Evolutionary conservation across 2,113 vertebrate species (phyloP), one percentile per base, ranked within the genome.

Genomic region (Otocyon megalotis): DNA sequence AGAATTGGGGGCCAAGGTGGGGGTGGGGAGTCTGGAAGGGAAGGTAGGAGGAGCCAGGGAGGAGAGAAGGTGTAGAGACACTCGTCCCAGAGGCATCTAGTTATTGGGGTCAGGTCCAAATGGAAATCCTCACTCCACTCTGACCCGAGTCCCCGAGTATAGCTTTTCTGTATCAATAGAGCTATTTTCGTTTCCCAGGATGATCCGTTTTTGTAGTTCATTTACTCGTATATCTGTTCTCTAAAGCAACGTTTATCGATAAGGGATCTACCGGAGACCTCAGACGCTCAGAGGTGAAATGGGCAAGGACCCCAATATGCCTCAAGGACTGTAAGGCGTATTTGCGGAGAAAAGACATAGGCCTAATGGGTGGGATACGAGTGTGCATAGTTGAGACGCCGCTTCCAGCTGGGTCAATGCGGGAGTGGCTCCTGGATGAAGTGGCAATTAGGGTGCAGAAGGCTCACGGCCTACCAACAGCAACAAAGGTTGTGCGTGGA

Each of bases 401-500:
- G 22, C 26, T 93, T 91, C 32, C 24, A 26, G 82, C 35, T 14
- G 4, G 87, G 35, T 63, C 35, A 90, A 82, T 77, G 83, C 48
- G 62, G n/a, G 80, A 74, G 13, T 0, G 15, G 88, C 24, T 63
- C 86, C 89, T 91, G 82, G 93, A 97, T 15, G 97, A 91, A 84
- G n/a, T 37, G 43, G 48, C 76, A 58, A 67, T 93, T 53, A 74
- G 90, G 24, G 37, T 15, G 35, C 19, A 10, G 54, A 76, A 69
- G 74, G 85, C 37, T 88, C 80, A 88, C 35, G 11, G 37, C 26
- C 14, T 74, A 69, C n/a, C 58, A 65, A 63, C 5, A 53, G 37
- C 80, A 53, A 56, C 32, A 43, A 88, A 88, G 62, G 35, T 20
- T 9, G 63, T 13, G 43, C 19, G 9, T 54, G 71, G 28, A 83